Evolutionary conservation across 2,797 vertebrate genomes (phyloP), one percentile per base, ranked within the genome.

Genomic region (Scleropages formosus): DNA sequence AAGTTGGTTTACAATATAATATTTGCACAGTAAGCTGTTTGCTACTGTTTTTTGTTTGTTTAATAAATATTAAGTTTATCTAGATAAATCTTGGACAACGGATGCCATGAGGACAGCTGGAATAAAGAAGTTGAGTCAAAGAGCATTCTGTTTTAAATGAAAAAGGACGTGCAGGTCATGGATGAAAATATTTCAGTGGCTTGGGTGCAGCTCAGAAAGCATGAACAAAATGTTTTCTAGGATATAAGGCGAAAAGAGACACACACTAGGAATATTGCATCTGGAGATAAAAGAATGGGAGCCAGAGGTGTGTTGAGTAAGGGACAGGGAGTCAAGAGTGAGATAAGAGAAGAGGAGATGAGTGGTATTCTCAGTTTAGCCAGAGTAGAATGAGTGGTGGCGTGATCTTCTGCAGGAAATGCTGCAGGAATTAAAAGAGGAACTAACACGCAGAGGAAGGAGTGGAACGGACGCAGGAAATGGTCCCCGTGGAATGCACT

Each of bases 341-440:
- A 67, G 65, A 26, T 8, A 15, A 18, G 51, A 69, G 24, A 47
- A 46, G 20, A 15, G 53, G 51, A 69, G 24, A 69, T 11, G 46
- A 69, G 51, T 10, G 16, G 10, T 51, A 15, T 69, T 69, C 44
- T 26, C 66, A 69, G 47, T 51, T 53, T 24, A 16, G 66, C 24
- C 16, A 51, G 66, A 69, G 66, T 20, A 69, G 66, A 26, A 51
- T 51, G 66, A 69, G 51, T 24, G 26, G n/a, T 49, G 66, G 3
- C 20, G 15, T 3, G 39, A 47, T 13, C 44, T 47, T 67, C 22
- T 46, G 66, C 51, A 22, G 22, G 46, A 44, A 51, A 69, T 26
- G 66, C 66, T 24, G 47, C 66, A 49, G 6, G 46, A 44, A 69
- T 26, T 69, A 51, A n/a, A 26, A 26, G 46, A 68, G 66, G 47